A percentile compares a stretch with the other conserved stretches of the same genome.
Evolutionary conservation across 2,888 invertebrate species (phyloP).

Genomic region (Volucella zonaria): DNA sequence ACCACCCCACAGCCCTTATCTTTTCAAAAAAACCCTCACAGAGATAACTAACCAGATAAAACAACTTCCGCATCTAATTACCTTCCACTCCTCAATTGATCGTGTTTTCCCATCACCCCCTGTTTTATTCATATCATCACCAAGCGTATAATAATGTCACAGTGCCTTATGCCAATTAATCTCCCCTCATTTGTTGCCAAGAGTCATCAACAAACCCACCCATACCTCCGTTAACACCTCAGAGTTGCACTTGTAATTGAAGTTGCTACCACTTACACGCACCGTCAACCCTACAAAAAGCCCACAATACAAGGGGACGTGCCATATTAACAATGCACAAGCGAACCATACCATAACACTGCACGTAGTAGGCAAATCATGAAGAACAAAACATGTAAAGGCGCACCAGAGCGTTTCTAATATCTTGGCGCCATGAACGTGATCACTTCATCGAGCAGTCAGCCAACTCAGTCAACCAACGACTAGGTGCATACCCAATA

Average conservation of each 20-base stretch:
- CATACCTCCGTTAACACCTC: slow-evolving; percentile 51
- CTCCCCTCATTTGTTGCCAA: slow-evolving; percentile 20
- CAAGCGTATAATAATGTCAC: slow-evolving; percentile 6
- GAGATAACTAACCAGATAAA: no score
- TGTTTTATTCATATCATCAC: not conserved
- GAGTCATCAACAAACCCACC: slow-evolving; percentile 3
- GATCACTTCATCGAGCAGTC: slow-evolving; percentile 46
- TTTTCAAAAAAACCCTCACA: no score
- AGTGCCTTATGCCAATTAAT: slow-evolving; percentile 55
- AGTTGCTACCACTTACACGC: slow-evolving; percentile 69
- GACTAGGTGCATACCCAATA: slow-evolving; percentile 35
- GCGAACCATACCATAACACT: slow-evolving; percentile 68
- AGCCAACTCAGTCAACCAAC: slow-evolving; percentile 11
- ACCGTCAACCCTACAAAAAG: slow-evolving; percentile 63
- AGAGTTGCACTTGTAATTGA: slow-evolving; percentile 46
- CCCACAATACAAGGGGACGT: slow-evolving; percentile 58
- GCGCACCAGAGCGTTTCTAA: slow-evolving; percentile 71
- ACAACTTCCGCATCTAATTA: no score
- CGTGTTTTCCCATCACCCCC: no score
- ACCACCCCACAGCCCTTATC: no score
- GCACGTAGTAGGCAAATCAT: slow-evolving; percentile 56
- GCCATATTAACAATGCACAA: slow-evolving; percentile 67
- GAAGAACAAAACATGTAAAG: slow-evolving; percentile 39
- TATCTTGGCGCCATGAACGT: slow-evolving; percentile 66
- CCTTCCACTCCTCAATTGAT: no score